These are phyloP conservation scores for Cyanoderma ruficeps DNA, from an alignment of 2,113 vertebrate species.

Conservation along the genomic window DNA sequence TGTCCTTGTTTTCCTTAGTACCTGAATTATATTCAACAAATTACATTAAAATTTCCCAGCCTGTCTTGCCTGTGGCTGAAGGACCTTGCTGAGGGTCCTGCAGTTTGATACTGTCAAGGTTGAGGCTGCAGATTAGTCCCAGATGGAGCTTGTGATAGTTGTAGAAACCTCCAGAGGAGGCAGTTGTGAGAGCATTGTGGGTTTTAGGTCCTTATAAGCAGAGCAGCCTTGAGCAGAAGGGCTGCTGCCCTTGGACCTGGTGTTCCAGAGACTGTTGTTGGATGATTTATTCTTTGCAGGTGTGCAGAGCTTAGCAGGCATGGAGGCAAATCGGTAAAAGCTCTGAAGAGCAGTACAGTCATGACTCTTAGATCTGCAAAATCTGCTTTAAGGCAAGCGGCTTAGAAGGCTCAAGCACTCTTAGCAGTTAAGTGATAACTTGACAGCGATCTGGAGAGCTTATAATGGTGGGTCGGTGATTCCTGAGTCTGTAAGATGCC, in stretches of 20 bases:
- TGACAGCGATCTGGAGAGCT: slow-evolving; percentile 20
- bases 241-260: background rate
- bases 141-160: background rate
- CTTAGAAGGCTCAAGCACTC: background rate
- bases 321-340: background rate
- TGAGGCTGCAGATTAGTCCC: background rate
- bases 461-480: background rate
- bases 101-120: background rate
- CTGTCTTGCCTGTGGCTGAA: background rate
- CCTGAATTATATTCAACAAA: background rate
- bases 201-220: background rate
- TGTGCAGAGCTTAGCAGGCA: background rate
- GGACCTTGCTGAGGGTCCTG: background rate
- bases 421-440: background rate
- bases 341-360: background rate
- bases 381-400: background rate
- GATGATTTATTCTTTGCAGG: background rate
- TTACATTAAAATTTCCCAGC: background rate
- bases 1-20: background rate
- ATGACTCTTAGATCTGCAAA: background rate
- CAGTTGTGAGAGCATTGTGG: background rate
- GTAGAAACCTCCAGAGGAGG: background rate
- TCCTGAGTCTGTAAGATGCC: background rate
- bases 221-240: background rate
- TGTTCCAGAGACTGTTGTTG: background rate